Percentiles rank a stretch among this genome's conserved stretches.
Conservation (phyloP, 2,888 invertebrate species). For the Bursaphelenchus okinawaensis region DNA sequence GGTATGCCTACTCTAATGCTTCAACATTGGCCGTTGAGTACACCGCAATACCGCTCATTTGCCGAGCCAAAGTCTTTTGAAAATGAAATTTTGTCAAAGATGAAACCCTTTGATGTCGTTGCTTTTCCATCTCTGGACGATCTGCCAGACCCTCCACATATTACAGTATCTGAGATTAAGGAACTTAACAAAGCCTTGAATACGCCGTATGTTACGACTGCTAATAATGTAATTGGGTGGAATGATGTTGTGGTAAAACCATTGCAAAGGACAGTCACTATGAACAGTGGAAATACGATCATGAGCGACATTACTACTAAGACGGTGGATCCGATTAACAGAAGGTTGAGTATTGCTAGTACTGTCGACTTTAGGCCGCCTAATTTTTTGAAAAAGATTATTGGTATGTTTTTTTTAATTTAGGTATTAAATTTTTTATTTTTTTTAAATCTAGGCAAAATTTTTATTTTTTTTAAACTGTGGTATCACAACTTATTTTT, state of each 20-base stretch:
- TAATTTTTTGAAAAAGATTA: neutral
- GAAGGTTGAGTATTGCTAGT: neutral
- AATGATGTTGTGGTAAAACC: no score
- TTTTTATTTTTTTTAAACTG: no score
- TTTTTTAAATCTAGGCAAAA: no score
- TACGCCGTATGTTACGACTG: neutral
- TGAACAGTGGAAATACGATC: neutral
- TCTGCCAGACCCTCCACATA: slow-evolving; percentile 1
- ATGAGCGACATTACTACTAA: neutral
- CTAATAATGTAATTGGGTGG: no score
- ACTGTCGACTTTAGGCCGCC: neutral
- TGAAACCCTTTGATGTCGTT: no score
- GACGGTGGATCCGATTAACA: neutral
- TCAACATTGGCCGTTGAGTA: no score
- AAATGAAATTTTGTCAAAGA: no score
- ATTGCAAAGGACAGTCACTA: neutral
- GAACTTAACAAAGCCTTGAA: slow-evolving; percentile 6
- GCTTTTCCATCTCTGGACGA: neutral
- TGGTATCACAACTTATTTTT: no score
- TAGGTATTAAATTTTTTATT: no score
- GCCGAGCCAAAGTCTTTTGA: neutral
- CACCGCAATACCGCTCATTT: no score
- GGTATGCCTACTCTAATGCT: neutral
- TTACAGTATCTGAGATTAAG: neutral
- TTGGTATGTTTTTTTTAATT: no score